Conservation (phyloP, 2,113 vertebrate genomes). For the Naja naja region DNA sequence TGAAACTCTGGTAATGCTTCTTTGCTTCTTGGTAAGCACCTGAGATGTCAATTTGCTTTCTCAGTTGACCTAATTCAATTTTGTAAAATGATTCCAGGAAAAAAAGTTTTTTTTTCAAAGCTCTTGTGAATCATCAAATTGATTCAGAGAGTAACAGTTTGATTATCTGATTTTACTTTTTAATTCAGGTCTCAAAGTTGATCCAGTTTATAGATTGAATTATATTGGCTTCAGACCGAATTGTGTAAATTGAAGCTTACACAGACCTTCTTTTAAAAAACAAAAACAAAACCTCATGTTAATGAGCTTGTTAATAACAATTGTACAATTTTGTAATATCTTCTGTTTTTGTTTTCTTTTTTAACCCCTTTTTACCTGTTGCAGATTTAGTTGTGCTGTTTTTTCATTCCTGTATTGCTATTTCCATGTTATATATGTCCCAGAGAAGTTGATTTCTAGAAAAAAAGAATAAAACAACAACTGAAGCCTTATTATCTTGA, state of each 20-base stretch:
- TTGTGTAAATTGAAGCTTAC: not conserved
- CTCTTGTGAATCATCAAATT: not conserved
- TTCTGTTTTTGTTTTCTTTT: not conserved
- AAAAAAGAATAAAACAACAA: not conserved
- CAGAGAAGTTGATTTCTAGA: not conserved
- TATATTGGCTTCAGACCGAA: not conserved
- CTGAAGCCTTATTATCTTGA: not conserved
- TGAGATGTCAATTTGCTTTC: not conserved
- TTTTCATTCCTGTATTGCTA: not conserved
- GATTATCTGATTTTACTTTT: not conserved
- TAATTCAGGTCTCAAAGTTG: not conserved
- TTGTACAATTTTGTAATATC: not conserved
- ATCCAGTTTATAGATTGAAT: not conserved
- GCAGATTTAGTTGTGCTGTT: not conserved
- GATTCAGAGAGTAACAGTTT: not conserved
- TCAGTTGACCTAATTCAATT: not conserved
- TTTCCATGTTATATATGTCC: not conserved
- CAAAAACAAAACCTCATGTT: not conserved
- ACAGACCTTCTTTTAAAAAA: not conserved
- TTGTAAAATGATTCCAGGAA: not conserved
- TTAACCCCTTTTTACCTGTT: not conserved
- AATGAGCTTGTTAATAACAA: not conserved
- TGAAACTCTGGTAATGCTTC: not conserved
- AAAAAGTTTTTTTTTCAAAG: not conserved
- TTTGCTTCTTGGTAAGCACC: not conserved